These are phyloP conservation scores for Lepisosteus oculatus DNA, from an alignment of 2,113 vertebrate genomes.

Conservation along the genomic window DNA sequence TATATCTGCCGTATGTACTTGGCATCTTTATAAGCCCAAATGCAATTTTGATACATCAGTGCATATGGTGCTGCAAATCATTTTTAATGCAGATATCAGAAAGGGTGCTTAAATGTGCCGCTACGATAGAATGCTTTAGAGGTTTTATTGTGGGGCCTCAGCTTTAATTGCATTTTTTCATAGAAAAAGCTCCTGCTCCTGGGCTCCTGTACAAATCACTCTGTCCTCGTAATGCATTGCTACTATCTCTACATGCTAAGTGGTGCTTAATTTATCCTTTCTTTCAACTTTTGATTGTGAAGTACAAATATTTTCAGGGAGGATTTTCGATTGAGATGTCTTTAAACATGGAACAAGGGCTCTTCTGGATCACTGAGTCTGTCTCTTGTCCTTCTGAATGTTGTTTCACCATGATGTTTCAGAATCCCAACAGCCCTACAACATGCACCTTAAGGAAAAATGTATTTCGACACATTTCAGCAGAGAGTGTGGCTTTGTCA, in stretches of 20 bases:
- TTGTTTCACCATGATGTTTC: too few species aligned
- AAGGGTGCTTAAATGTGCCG: constrained; percentile 65
- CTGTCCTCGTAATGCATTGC: background rate
- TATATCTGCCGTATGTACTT: constrained; percentile 50
- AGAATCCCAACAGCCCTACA: too few species aligned
- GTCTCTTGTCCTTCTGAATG: too few species aligned
- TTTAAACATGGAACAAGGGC: background rate
- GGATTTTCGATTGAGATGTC: background rate
- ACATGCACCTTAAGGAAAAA: too few species aligned
- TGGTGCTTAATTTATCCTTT: background rate
- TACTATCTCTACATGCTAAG: background rate
- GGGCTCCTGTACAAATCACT: background rate
- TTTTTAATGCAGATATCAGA: constrained; percentile 74
- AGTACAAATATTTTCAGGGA: background rate
- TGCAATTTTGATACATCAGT: constrained; percentile 79
- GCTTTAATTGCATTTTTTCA: background rate
- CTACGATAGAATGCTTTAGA: background rate
- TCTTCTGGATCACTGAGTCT: background rate
- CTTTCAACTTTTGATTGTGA: background rate
- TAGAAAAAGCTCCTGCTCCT: background rate
- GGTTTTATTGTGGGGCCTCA: background rate
- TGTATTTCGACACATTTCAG: too few species aligned
- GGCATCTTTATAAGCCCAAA: constrained; percentile 81
- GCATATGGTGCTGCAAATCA: constrained; percentile 77
- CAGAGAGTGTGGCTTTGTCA: too few species aligned